Base-by-base conservation (phyloP, 64 coral and sea anemone genomes). In the Montipora sp. region DNA sequence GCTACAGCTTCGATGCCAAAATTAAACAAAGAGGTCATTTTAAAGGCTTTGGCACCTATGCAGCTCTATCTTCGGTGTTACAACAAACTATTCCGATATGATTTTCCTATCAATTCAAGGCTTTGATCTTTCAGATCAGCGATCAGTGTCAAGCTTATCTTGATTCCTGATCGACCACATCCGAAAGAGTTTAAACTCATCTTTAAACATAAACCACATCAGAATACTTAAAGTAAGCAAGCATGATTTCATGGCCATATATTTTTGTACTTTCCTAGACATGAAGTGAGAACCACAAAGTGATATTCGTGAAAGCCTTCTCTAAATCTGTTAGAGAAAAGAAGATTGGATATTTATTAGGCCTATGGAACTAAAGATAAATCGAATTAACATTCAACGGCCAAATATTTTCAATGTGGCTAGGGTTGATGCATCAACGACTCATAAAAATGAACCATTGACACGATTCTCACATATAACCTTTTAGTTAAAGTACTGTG, bases 121-220 rank as follows among this genome's bases (percentile, higher is more conserved):
- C 9, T 8, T 36, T 21, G 60, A 63, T 85, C 82, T 85, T 85
- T 85, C 65, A 46, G 47, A 1, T 46, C 2, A 85, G n/a, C 16
- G 61, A 71, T 22, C 16, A 9, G 50, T 8, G n/a, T 51, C 43
- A 85, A 71, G 82, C 61, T 85, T 85, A 85, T 85, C 65, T 85
- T 18, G 44, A 4, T n/a, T 70, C 45, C 49, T n/a, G 1, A 85
- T 85, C 82, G 18, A 20, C 82, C 65, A 71, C 65, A 85, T 85
- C 82, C 63, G 63, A 85, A 85, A 85, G 43, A 85, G 82, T 71
- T 85, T 71, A 85, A 23, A 85, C 46, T 49, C 82, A 85, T 82
- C 82, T 85, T 85, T 85, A 85, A 85, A 51, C 82, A 85, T 12
- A 45, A 44, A 50, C 82, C 47, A 59, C 82, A 51, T 36, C 1